Evolutionary conservation across 2,113 vertebrate species (phyloP), one percentile per base, ranked within the genome.

Genomic region (Cololabis saira): DNA sequence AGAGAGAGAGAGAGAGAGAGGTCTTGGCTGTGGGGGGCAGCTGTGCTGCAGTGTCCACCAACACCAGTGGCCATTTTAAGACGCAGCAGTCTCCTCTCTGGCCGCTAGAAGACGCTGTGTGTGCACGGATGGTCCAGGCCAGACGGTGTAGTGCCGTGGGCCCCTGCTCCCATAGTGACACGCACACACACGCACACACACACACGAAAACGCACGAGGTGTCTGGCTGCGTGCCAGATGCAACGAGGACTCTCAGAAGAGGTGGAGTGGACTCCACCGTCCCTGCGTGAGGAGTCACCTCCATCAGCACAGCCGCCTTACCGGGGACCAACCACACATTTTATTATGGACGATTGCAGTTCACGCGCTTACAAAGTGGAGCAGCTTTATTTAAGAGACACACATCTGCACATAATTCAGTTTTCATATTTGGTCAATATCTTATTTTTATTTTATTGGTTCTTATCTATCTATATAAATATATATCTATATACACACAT

Each of bases 221-320:
- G 83, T 89, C 92, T 96, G 96, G 95, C 95, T 92, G 90, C 88
- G 89, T 81, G 94, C 95, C 95, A 95, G 82, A 87, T 84, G 78
- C 76, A 88, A 67, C 87, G 78, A 88, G 90, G 95, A 90, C 87
- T 85, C 88, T 86, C 75, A 83, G 82, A 98, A 98, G 93, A 97
- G 93, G 92, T 83, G 96, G 96, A 92, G 88, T 95, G 96, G 94
- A 97, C 87, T 91, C 52, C 15, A 4, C 27, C 48, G 18, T 43
- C 55, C 71, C 69, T 57, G 81, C 11, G 75, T 84, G 72, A 82
- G 88, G 89, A 92, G 91, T 87, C 89, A 80, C 87, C 86, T 84
- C 30, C 37, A 43, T 12, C 56, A 67, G 33, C 30, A 9, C 33
- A 37, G 33, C 33, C 10, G 30, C 33, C 1, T 11, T 37, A 1